Evolutionary conservation across 1,140 invertebrate species (phyloP).

Genomic region (Apis florea): DNA sequence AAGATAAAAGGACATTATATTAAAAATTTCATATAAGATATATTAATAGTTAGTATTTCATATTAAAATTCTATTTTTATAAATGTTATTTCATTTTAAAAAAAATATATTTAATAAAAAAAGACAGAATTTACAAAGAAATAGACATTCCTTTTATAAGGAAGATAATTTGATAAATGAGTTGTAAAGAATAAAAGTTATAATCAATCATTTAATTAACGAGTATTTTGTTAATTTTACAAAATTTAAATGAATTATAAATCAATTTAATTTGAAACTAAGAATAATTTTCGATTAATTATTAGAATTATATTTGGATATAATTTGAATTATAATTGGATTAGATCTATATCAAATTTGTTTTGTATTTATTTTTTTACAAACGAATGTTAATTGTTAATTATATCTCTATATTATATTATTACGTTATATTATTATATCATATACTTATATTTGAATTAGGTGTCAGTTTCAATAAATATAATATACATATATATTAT

Average conservation of each 20-base stretch:
- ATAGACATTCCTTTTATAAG: background rate
- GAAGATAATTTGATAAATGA: background rate
- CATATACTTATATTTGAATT: conserved; percentile 1
- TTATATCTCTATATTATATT: background rate
- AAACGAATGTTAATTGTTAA: too few relatives aligned
- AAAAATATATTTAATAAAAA: background rate
- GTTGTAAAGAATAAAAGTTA: background rate
- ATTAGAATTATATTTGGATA: background rate
- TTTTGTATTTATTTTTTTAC: background rate
- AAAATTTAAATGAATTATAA: background rate
- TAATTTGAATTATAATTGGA: background rate
- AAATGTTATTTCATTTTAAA: background rate
- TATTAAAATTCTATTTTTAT: conserved; percentile 32
- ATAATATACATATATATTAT: background rate
- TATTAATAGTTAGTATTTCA: conserved; percentile 19
- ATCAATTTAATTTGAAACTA: background rate
- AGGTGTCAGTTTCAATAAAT: background rate
- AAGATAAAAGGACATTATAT: too few relatives aligned
- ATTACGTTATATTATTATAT: background rate
- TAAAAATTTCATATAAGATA: conserved; percentile 15
- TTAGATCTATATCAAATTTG: background rate
- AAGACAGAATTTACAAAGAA: background rate
- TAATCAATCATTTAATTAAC: background rate
- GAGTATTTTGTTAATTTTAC: background rate
- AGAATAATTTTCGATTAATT: background rate